These are phyloP conservation scores for Anneissia japonica DNA, from an alignment of 35 echinoderm and acorn worm species.

Conservation along the genomic window DNA sequence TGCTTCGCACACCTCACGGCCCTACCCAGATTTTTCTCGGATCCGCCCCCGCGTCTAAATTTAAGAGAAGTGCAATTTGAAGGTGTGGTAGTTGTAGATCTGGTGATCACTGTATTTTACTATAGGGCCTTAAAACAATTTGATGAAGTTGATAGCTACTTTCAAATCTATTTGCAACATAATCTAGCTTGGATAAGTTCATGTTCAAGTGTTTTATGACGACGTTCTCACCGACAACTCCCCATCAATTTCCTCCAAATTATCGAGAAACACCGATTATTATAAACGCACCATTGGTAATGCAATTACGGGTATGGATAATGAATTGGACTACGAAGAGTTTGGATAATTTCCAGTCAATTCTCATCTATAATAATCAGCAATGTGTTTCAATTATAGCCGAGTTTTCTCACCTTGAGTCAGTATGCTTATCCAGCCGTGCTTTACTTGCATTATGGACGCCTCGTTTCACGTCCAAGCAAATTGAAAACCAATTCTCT, in stretches of 20 bases:
- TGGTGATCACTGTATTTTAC: no score
- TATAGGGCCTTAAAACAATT: no score
- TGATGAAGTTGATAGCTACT: not conserved
- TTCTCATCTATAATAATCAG: not conserved
- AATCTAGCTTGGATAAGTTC: not conserved
- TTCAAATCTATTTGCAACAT: not conserved
- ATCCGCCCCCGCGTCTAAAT: no score
- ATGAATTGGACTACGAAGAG: not conserved
- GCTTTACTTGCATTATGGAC: not conserved
- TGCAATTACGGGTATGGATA: not conserved
- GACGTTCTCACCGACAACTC: not conserved
- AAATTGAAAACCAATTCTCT: not conserved
- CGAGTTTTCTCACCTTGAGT: not conserved
- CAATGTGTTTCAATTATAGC: not conserved
- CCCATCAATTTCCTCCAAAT: slow-evolving; percentile 1
- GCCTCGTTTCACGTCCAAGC: not conserved
- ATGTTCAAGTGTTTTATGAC: not conserved
- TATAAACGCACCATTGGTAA: not conserved
- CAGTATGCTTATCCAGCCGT: not conserved
- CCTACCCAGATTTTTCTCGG: no score
- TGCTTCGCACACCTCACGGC: no score
- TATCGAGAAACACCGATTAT: not conserved
- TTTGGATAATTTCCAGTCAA: not conserved
- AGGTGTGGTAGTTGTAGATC: no score
- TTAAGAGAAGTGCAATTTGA: no score